Conservation (phyloP, 1,140 invertebrate genomes). For the Galendromus occidentalis region DNA sequence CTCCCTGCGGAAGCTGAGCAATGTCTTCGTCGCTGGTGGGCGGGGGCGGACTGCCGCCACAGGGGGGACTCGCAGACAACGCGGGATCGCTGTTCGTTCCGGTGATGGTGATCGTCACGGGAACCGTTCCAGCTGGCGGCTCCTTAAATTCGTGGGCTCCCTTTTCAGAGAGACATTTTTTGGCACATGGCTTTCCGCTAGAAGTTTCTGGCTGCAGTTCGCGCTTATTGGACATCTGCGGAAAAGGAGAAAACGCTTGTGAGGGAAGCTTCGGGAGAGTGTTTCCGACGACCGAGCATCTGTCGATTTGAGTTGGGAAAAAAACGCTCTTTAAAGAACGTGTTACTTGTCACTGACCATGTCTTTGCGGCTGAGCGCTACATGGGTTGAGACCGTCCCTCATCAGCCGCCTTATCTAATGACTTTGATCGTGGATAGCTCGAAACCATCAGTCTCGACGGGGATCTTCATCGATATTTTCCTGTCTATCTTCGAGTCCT, state of each 20-base stretch:
- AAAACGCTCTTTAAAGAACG: too few species aligned
- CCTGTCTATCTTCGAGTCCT: too few species aligned
- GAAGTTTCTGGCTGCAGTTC: slow-evolving; percentile 6
- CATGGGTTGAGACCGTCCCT: too few species aligned
- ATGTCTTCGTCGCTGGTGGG: background rate
- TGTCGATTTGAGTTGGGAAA: too few species aligned
- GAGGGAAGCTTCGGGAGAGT: too few species aligned
- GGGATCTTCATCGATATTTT: too few species aligned
- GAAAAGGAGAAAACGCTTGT: background rate
- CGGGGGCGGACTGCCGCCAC: background rate
- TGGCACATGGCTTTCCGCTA: slow-evolving; percentile 4
- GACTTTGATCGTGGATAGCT: too few species aligned
- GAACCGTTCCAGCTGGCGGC: background rate
- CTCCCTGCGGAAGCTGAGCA: background rate
- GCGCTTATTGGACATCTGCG: slow-evolving; percentile 4
- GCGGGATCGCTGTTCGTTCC: background rate
- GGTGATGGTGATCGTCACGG: slow-evolving; percentile 6
- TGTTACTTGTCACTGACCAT: too few species aligned
- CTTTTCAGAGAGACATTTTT: slow-evolving; percentile 9
- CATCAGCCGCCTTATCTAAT: too few species aligned
- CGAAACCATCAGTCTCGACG: too few species aligned
- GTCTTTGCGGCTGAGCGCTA: too few species aligned
- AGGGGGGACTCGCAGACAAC: background rate
- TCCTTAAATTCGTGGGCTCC: background rate
- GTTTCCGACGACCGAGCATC: too few species aligned